Base-by-base conservation (phyloP, 1,140 invertebrate genomes). In the Orussus abietinus region DNA sequence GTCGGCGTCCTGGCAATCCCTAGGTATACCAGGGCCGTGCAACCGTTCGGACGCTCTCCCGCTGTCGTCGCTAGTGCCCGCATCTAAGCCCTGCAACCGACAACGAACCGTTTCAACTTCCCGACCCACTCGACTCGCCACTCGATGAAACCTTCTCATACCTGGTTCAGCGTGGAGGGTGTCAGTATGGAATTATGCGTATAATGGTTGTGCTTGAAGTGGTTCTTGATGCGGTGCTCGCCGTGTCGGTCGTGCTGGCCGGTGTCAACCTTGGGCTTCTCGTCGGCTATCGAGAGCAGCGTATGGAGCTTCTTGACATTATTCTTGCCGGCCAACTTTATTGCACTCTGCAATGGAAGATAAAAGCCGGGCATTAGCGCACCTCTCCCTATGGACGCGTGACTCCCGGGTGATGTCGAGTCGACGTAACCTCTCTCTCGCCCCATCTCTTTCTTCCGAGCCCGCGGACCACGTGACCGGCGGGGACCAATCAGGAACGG, bases 21-120 rank as follows among this genome's bases (percentile, higher is more conserved):
- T 76, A 40, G 81, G 82, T 67, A 84, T 78, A 48, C 83, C 83
- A 64, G 83, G 83, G 57, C 81, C 80, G 53, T 83, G 84, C 59
- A 86, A 76, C 62, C 83, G 78, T 75, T 84, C 83, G 45, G 83
- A 85, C 57, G 83, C 84, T 69, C 84, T 74, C 55, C 83, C 83
- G 73, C 83, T 86, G 69, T 85, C 83, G 75, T 85, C 83, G 63
- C 83, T 85, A 59, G 83, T 85, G 52, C 83, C 84, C 68, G 83
- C 81, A 77, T 85, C 84, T 70, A 84, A 78, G 70, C 80, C 81
- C 82, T 81, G 55, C 7, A 63, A 63, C n/a, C n/a, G n/a, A n/a
- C 42, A 50, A 21, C 52, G 41, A 20, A 31, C 18, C 17, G 33
- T 25, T 19, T 11, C 3, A 17, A 21, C 14, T 31, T 30, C 7